Conservation (phyloP, 1,140 invertebrate species). For the Diprion similis region DNA sequence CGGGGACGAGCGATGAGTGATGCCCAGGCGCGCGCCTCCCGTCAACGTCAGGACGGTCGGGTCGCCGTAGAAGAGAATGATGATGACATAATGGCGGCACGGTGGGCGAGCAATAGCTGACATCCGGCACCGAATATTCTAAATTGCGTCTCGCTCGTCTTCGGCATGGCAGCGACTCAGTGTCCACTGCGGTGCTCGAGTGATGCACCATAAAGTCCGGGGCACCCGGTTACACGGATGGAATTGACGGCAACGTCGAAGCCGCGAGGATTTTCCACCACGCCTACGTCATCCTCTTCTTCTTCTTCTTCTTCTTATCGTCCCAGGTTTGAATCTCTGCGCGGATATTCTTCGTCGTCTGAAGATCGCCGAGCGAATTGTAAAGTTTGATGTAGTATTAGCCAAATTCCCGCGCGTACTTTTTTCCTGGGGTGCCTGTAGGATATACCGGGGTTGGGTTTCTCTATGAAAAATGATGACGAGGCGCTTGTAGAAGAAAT, state of each 20-base stretch:
- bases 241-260: too few species aligned
- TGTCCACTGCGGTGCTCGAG: too few species aligned
- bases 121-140: constrained; percentile 61
- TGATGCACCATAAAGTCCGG: too few species aligned
- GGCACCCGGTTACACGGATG: too few species aligned
- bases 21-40: constrained; percentile 57
- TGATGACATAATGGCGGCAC: constrained; percentile 63
- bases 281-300: constrained; percentile 1
- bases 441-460: constrained; percentile 28
- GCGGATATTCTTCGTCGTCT: too few species aligned
- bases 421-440: neutral
- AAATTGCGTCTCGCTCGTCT: constrained; percentile 50
- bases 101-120: constrained; percentile 62
- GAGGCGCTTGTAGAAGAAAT: constrained; percentile 57
- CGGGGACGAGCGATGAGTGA: constrained; percentile 46
- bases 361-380: too few species aligned
- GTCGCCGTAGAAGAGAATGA: constrained; percentile 55
- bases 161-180: constrained; percentile 22
- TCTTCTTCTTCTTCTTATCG: neutral
- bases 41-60: constrained; percentile 47
- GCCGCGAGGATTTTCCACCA: neutral
- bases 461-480: constrained; percentile 62
- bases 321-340: too few species aligned
- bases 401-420: too few species aligned
- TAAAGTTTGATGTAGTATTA: too few species aligned